Conservation (phyloP, 2,113 vertebrate genomes). For the Catagonus wagneri region DNA sequence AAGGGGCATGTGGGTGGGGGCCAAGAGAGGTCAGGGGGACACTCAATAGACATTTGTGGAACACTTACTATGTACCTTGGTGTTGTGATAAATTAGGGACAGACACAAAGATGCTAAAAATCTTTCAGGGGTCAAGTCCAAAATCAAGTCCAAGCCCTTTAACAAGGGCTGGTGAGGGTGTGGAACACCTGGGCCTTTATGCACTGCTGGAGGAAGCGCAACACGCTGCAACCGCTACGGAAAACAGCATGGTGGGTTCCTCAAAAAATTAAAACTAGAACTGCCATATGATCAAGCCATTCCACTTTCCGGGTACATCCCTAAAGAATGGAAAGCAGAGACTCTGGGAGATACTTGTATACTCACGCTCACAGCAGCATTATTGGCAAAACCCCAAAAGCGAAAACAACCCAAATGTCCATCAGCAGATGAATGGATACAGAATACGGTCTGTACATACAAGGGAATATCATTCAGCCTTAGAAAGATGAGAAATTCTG, state of each 20-base stretch:
- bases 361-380: not conserved
- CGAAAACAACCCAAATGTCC: not conserved
- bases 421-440: fast-evolving
- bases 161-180: not conserved
- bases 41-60: not conserved
- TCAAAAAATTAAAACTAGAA: not conserved
- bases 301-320: not conserved
- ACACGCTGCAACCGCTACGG: fast-evolving
- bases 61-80: fast-evolving
- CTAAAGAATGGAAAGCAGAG: not conserved
- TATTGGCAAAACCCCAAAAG: not conserved
- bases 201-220: not conserved
- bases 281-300: not conserved
- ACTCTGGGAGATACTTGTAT: no score
- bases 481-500: not conserved
- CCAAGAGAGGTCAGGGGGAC: not conserved
- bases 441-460: not conserved
- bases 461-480: not conserved
- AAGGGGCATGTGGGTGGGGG: not conserved
- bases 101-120: not conserved
- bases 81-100: not conserved
- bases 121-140: not conserved
- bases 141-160: not conserved
- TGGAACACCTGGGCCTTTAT: fast-evolving
- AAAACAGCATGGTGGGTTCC: not conserved